Percentiles rank a stretch among this genome's conserved stretches.
Conservation (phyloP, 2,113 vertebrate genomes). For the Manacus vitellinus region DNA sequence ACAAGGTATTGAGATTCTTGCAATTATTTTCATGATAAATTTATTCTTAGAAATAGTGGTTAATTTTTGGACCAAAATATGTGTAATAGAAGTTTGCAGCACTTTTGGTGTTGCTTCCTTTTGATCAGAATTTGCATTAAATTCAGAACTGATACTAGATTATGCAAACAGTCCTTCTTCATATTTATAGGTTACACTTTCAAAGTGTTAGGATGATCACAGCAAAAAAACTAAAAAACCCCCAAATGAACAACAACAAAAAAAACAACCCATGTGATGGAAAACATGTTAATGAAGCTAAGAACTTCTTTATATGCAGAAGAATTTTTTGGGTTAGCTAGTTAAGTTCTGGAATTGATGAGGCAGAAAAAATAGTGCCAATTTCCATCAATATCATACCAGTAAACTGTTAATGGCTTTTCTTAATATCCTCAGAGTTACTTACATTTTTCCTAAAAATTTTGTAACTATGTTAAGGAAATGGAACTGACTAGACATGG, state of each 20-base stretch:
- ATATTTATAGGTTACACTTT: not conserved
- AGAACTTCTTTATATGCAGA: not conserved
- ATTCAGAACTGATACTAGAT: not conserved
- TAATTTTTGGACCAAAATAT: not conserved
- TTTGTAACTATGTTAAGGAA: not conserved
- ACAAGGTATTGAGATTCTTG: not conserved
- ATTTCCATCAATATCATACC: not conserved
- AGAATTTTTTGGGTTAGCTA: not conserved
- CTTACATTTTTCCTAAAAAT: not conserved
- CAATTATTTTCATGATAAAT: not conserved
- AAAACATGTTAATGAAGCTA: not conserved
- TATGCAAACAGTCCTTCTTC: not conserved
- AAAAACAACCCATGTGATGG: not conserved
- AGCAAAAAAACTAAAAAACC: not conserved
- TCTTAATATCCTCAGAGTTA: not conserved
- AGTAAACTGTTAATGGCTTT: not conserved
- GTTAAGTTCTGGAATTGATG: not conserved
- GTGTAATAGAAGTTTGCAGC: not conserved
- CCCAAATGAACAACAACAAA: too few relatives aligned
- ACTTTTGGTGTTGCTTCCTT: not conserved
- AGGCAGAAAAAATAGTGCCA: not conserved
- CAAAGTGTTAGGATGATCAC: not conserved
- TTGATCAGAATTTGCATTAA: not conserved
- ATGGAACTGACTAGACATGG: not conserved
- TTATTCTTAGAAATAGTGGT: not conserved